Conservation (phyloP, 2,888 invertebrate genomes). For the Polietes domitor region DNA sequence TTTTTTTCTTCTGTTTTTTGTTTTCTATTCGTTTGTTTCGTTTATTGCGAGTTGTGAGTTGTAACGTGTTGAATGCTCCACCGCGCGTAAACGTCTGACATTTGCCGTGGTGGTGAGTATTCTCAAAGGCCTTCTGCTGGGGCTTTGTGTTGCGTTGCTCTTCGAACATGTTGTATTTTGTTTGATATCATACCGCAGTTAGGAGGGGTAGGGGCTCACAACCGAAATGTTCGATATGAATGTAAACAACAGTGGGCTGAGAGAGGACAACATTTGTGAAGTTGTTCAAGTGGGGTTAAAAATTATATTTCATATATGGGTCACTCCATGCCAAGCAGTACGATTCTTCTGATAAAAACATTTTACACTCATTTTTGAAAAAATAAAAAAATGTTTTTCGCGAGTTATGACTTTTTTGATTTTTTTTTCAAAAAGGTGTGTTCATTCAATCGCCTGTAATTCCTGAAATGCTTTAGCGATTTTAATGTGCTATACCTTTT, state of each 20-base stretch:
- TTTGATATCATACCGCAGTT: slow-evolving; percentile 58
- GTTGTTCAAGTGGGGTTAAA: too few relatives aligned
- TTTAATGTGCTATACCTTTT: too few relatives aligned
- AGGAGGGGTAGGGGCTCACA: neutral
- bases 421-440: too few relatives aligned
- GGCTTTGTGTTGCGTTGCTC: slow-evolving; percentile 26
- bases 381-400: too few relatives aligned
- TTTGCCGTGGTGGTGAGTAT: slow-evolving; percentile 61
- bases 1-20: neutral
- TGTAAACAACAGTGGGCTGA: slow-evolving; percentile 40
- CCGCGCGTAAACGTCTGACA: slow-evolving; percentile 66
- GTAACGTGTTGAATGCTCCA: slow-evolving; percentile 64
- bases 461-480: too few relatives aligned
- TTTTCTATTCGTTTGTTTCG: slow-evolving; percentile 23
- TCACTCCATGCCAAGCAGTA: too few relatives aligned
- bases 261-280: neutral
- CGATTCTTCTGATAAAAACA: too few relatives aligned
- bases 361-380: too few relatives aligned
- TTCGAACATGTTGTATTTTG: slow-evolving; percentile 68
- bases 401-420: too few relatives aligned
- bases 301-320: too few relatives aligned
- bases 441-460: too few relatives aligned
- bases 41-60: slow-evolving; percentile 33
- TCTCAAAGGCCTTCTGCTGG: slow-evolving; percentile 51
- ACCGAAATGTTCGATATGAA: neutral